These are phyloP conservation scores for Zeugodacus cucurbitae DNA, from an alignment of 1,140 invertebrate species.

Conservation along the genomic window DNA sequence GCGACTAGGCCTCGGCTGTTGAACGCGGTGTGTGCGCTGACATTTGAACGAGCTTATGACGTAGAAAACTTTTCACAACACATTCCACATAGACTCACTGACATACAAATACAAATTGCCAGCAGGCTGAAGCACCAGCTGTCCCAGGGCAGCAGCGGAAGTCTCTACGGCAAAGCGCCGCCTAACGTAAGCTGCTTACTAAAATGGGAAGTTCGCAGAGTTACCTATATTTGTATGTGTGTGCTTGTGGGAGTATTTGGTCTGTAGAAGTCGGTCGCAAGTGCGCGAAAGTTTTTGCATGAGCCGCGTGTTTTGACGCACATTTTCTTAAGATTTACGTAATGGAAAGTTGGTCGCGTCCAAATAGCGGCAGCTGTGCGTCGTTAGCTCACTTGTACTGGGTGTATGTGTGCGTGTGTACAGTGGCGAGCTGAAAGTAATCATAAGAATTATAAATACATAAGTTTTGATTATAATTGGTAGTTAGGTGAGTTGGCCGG, in stretches of 20 bases:
- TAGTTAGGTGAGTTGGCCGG: neutral
- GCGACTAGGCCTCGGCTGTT: neutral
- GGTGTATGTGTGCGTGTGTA: neutral
- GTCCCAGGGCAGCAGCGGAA: neutral
- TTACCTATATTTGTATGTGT: neutral
- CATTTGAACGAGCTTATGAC: neutral
- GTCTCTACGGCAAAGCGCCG: neutral
- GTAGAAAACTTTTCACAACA: neutral
- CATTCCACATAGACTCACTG: neutral
- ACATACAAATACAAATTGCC: neutral
- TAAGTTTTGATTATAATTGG: constrained; percentile 26
- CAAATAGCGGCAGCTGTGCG: neutral
- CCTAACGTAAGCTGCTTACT: neutral
- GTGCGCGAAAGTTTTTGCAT: neutral
- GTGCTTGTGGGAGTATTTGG: too few relatives aligned
- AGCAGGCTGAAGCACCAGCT: neutral
- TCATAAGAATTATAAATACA: constrained; percentile 7
- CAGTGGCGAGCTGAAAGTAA: neutral
- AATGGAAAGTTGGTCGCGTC: neutral
- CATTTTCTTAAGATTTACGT: constrained; percentile 8
- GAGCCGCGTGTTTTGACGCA: neutral
- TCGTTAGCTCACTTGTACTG: neutral
- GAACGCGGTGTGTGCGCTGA: neutral
- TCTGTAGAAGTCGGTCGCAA: neutral
- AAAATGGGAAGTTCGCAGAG: neutral